Conservation (phyloP, 2,888 invertebrate genomes). For the Mylabris sibirica region DNA sequence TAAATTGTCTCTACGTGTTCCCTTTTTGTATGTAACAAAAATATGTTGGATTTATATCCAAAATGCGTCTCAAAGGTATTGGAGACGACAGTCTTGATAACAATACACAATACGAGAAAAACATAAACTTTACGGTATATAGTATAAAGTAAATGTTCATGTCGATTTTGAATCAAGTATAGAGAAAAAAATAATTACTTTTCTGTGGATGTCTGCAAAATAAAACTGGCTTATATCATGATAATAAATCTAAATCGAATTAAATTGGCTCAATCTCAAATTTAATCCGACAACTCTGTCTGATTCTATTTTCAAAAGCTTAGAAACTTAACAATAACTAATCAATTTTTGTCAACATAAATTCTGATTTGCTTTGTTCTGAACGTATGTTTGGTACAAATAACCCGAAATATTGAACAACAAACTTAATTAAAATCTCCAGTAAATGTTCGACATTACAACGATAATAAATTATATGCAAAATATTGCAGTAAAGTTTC, state of each 20-base stretch:
- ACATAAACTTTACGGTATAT: conserved; percentile 34
- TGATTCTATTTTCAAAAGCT: conserved; percentile 23
- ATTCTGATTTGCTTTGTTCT: conserved; percentile 30
- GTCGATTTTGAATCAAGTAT: background rate
- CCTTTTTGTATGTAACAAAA: conserved; percentile 44
- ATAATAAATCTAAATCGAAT: conserved; percentile 42
- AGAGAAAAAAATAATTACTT: background rate
- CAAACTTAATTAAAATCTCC: conserved; percentile 24
- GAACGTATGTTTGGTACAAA: conserved; percentile 17
- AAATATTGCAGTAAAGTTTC: conserved; percentile 34
- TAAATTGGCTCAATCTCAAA: conserved; percentile 47
- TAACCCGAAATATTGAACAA: conserved; percentile 16
- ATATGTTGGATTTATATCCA: conserved; percentile 48
- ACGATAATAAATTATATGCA: conserved; percentile 37
- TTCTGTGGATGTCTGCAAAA: background rate
- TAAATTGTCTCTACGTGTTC: conserved; percentile 51
- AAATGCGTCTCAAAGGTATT: conserved; percentile 47
- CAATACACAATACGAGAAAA: conserved; percentile 35
- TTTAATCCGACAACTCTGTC: conserved; percentile 41
- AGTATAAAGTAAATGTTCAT: conserved; percentile 25
- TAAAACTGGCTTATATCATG: background rate
- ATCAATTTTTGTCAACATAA: conserved; percentile 30
- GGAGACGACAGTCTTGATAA: conserved; percentile 29
- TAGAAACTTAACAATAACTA: conserved; percentile 18
- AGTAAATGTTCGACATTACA: conserved; percentile 14